Base-by-base conservation (phyloP, 2,113 vertebrate species). In the Azemiops feae region DNA sequence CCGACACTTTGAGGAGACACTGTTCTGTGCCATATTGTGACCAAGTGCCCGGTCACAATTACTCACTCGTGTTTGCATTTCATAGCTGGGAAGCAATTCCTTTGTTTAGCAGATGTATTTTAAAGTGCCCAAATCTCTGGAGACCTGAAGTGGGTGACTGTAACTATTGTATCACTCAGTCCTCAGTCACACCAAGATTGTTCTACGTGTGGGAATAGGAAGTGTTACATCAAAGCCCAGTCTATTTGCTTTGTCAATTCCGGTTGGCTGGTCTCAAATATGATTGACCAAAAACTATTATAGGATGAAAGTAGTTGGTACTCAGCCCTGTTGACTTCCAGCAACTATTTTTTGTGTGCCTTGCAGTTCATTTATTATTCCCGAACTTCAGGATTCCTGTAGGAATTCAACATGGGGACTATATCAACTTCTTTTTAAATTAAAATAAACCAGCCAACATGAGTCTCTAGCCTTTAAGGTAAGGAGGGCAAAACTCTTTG, bases 121-220 rank as follows among this genome's bases (percentile, higher is more conserved):
- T 88, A 54, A 88, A 54, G 20, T 55, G 22, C 54, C 22, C 14
- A 43, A 11, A 0, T 60, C 54, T 25, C 88, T 39, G 43, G 53
- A 89, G 88, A 39, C 55, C 54, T 58, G 9, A 25, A 43, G 9
- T 45, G 34, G 14, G 55, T 27, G 23, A 57, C 45, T 89, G 45
- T 50, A 30, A 25, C 30, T n/a, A 52, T 90, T 69, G 89, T 69
- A n/a, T 18, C 30, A 16, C 58, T 90, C 27, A 52, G 9, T 22
- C 64, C 89, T 90, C 89, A 47, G 5, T 89, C 14, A 60, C 55
- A n/a, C 58, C 11, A 7, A 69, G 89, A 64, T 89, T 89, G 89
- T 90, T 90, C 27, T 50, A 69, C 64, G 11, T 90, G 89, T 69
- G 58, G 89, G 89, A 69, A 90, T 69, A 50, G 89, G 89, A 90